Conservation (phyloP, 2,113 vertebrate genomes). For the Elaphurus davidianus region DNA sequence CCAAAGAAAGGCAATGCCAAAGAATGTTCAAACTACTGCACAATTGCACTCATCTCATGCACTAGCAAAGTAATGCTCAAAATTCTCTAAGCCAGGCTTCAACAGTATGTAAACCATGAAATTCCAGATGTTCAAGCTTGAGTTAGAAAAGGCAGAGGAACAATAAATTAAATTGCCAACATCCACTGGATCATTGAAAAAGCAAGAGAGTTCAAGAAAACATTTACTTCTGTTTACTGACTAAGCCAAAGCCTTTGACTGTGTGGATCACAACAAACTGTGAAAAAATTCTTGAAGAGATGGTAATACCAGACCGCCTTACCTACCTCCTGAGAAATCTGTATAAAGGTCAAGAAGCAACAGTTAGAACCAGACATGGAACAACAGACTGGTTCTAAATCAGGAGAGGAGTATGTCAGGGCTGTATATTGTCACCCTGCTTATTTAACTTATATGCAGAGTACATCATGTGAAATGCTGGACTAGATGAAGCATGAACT, state of each 20-base stretch:
- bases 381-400: not conserved
- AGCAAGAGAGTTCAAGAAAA: not conserved
- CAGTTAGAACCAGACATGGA: not conserved
- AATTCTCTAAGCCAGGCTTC: not conserved
- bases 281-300: not conserved
- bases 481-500: not conserved
- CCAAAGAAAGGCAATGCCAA: not conserved
- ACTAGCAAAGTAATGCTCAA: not conserved
- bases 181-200: not conserved
- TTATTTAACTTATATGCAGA: not conserved
- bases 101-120: not conserved
- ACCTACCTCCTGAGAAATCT: not conserved
- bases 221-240: not conserved
- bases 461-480: not conserved
- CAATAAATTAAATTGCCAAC: not conserved
- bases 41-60: not conserved
- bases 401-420: not conserved
- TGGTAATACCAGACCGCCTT: not conserved
- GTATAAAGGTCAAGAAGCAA: not conserved
- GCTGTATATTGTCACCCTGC: not conserved
- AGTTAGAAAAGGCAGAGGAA: not conserved
- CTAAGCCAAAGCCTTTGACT: not conserved
- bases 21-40: not conserved
- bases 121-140: not conserved
- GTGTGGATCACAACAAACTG: not conserved